phyloP scores from a whole-genome alignment of 2,113 vertebrate species.

The Prolemur simus region DNA sequence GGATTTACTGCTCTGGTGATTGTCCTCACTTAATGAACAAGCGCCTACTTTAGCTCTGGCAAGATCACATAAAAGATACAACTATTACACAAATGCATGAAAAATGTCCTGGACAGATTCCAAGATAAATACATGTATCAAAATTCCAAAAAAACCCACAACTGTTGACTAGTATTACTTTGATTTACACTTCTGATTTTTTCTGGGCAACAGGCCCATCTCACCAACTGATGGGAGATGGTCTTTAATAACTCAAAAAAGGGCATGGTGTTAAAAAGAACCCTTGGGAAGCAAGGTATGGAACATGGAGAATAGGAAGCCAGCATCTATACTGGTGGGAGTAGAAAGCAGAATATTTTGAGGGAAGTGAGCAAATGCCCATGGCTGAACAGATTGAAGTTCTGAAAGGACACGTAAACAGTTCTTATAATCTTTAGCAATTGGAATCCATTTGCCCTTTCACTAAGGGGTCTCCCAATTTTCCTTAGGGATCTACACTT shows the following conservation, averaged over 20 bases:
- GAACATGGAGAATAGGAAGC: background rate
- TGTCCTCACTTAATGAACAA: background rate
- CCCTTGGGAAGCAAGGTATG: background rate
- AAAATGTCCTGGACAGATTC: background rate
- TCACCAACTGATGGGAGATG: background rate
- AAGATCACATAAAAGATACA: conserved; percentile 16
- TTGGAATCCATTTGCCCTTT: background rate
- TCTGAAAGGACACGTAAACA: background rate
- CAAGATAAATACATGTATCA: background rate
- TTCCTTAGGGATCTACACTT: background rate
- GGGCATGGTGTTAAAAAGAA: background rate
- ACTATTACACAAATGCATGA: background rate
- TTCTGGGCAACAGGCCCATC: background rate
- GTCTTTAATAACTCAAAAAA: background rate
- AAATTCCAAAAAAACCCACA: background rate
- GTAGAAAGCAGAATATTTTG: background rate
- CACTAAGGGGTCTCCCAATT: background rate
- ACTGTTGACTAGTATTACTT: background rate
- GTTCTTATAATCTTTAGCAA: background rate
- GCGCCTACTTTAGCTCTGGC: background rate
- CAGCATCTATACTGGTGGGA: background rate
- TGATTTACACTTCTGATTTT: background rate
- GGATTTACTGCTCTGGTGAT: background rate
- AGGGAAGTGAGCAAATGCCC: background rate
- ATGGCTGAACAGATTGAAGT: background rate